Conservation (phyloP, 30 jellyfish, hydroid and myxozoan genomes). For the Hydractinia symbiolongicarpus region DNA sequence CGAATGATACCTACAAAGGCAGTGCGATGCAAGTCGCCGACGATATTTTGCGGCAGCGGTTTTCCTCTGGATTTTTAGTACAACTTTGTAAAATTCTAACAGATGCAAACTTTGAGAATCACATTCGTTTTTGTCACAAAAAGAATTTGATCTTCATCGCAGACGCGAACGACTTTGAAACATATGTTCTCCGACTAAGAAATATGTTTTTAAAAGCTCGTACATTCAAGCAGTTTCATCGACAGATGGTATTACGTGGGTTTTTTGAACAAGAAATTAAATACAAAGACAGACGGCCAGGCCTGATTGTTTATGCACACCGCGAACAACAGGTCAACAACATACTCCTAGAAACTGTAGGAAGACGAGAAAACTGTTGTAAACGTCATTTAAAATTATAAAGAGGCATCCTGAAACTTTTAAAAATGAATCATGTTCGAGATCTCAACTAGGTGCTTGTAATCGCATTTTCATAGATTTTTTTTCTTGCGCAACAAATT, state of each 20-base stretch:
- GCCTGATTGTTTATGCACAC: neutral
- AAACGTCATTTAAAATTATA: neutral
- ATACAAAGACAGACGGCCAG: neutral
- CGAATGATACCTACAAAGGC: neutral
- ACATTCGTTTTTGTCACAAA: constrained; percentile 12
- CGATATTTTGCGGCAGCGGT: neutral
- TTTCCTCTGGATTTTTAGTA: constrained; percentile 2
- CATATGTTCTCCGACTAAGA: neutral
- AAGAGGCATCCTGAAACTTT: neutral
- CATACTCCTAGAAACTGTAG: neutral
- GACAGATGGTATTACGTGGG: constrained; percentile 9
- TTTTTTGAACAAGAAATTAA: neutral
- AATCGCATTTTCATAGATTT: too few species aligned
- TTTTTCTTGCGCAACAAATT: too few species aligned
- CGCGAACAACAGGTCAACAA: neutral
- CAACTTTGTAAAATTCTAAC: neutral
- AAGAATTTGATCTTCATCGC: neutral
- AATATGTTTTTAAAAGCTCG: constrained; percentile 11
- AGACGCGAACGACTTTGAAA: neutral
- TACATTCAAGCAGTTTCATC: neutral
- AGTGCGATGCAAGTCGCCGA: neutral
- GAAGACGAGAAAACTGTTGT: neutral
- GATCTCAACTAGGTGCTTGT: too few species aligned
- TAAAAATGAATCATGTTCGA: too few species aligned
- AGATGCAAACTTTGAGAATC: neutral